Base-by-base conservation (phyloP, 1,140 invertebrate species). In the Drosophila tropicalis region DNA sequence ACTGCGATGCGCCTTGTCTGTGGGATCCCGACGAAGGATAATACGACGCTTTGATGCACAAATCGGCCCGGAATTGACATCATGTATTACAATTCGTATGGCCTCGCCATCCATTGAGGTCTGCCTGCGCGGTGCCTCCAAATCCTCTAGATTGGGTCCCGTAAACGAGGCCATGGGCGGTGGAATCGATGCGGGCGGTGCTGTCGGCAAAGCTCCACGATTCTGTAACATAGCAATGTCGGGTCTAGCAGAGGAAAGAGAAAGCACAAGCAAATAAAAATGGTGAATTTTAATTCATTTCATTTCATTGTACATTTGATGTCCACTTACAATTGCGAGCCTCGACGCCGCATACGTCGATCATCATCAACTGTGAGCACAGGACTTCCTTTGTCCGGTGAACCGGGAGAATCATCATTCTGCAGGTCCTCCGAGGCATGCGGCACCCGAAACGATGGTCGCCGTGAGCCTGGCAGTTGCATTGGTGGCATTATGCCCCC, bases 61-160 rank as follows among this genome's bases (percentile, higher is more conserved):
- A 76, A 94, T 93, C 62, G 94, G 92, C 47, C 94, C 95, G 92
- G 95, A 93, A 92, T 98, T 97, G 17, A 98, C 97, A 84, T 98
- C 97, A 85, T 98, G 96, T 79, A 98, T 98, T 64, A 98, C 97
- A 76, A 98, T 98, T 81, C 97, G 96, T 76, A 98, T 98, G 56
- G 96, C 96, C 92, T 98, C 97, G 0, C 97, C 97, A 83, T 98
- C 97, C 61, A 96, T 96, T 15, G 97, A 96, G 74, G 96, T 96
- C 87, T 97, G 96, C 22, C 96, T 93, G 65, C 95, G 92, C 4
- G 95, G 93, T 29, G 94, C 86, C 70, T 94, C 94, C 13, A 94
- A 92, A 70, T 95, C 94, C 76, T 95, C 94, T 22, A 93, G 76
- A 60, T 94, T 94, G 39, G 93, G 91, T 9, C 93, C 93, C 62